Evolutionary conservation across 92 coral and sea anemone species (phyloP).

Genomic region (Montipora capitata): DNA sequence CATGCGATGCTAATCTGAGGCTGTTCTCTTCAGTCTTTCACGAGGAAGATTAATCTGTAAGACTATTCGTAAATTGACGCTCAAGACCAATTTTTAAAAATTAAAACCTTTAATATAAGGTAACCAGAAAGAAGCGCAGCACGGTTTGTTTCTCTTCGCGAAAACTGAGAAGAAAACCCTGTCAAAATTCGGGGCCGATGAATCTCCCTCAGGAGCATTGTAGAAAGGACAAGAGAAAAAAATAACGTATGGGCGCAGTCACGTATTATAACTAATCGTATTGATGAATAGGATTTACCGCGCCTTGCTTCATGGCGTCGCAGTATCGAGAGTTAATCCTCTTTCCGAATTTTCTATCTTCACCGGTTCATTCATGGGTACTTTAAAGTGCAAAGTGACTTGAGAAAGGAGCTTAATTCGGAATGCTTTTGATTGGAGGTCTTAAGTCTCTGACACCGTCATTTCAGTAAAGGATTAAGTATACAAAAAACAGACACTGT

Average conservation of each 20-base stretch:
- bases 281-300: conserved; percentile 3
- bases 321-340: conserved; percentile 30
- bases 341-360: background rate
- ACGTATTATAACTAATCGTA: background rate
- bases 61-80: too few species aligned
- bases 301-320: conserved; percentile 35
- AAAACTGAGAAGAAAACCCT: too few species aligned
- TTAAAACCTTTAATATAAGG: too few species aligned
- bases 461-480: conserved; percentile 6
- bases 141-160: too few species aligned
- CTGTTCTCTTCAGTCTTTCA: too few species aligned
- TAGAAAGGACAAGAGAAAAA: background rate
- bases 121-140: too few species aligned
- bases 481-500: conserved; percentile 16
- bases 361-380: background rate
- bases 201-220: background rate
- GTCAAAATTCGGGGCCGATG: too few species aligned
- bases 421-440: conserved; percentile 10
- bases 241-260: background rate
- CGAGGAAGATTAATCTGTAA: too few species aligned
- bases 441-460: background rate
- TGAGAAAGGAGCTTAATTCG: background rate
- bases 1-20: too few species aligned
- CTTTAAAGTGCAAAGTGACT: background rate
- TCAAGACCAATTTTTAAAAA: too few species aligned